phyloP scores from a whole-genome alignment of 2,888 invertebrate genomes.

The Cantharis lateralis region DNA sequence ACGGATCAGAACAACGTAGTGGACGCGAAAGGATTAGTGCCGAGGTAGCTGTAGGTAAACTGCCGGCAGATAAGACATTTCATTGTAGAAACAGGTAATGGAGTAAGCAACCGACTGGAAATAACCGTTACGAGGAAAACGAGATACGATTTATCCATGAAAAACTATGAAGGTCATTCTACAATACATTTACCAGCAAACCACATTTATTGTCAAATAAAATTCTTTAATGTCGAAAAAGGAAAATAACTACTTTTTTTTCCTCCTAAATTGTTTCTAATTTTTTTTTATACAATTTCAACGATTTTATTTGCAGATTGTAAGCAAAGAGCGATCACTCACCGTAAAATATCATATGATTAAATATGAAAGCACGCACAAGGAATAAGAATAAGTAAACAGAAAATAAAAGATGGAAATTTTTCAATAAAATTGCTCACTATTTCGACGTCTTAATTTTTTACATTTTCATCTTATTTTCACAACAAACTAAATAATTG shows the following conservation, averaged over 20 bases:
- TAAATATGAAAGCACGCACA: background rate
- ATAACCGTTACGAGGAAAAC: slow-evolving; percentile 30
- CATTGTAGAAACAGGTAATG: slow-evolving; percentile 51
- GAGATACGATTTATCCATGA: slow-evolving; percentile 4
- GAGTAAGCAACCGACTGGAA: slow-evolving; percentile 46
- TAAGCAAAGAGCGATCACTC: background rate
- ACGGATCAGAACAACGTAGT: slow-evolving; percentile 54
- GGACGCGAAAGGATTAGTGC: slow-evolving; percentile 53
- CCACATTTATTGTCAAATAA: background rate
- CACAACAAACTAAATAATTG: background rate
- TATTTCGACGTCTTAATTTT: background rate
- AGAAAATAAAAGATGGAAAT: background rate
- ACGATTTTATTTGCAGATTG: slow-evolving; percentile 2
- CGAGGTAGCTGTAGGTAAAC: slow-evolving; percentile 46
- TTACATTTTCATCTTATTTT: background rate
- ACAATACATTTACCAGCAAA: background rate
- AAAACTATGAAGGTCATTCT: slow-evolving; percentile 1
- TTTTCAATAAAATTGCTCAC: background rate
- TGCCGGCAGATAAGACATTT: slow-evolving; percentile 48
- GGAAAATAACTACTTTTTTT: background rate
- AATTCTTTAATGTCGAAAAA: background rate
- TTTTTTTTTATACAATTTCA: background rate
- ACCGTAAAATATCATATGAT: background rate
- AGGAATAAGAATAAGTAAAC: background rate
- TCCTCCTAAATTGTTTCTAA: background rate